Evolutionary conservation across 2,888 invertebrate genomes (phyloP), one percentile per base, ranked within the genome.

Genomic region (Hirtodrosophila duncani): DNA sequence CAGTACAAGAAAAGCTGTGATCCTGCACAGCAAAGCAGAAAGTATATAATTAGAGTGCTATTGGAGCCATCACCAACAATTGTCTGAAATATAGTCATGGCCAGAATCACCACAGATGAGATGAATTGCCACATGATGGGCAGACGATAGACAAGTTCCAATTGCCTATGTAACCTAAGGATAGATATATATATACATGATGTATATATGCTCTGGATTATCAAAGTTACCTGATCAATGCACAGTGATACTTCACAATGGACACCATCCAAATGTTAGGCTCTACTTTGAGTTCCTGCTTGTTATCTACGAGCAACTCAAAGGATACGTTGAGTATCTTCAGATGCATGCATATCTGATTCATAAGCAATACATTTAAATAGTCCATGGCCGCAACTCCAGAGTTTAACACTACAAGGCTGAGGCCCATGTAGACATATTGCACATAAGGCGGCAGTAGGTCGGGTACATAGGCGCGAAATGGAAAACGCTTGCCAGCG

Each of bases 301-400:
- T 5, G 6, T 26, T n/a, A 10, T 7, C 5, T 17, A 27, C 16
- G 26, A 43, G 11, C 8, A 1, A 20, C 11, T 79, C 71, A 11
- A 84, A 83, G 33, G 72, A 44, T 21, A 81, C 36, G 37, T 68
- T 78, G 2, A 84, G 50, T 0, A 75, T 67, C 31, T 78, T 78
- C 3, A 84, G 59, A 33, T 84, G 83, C 57, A 69, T 74, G 13
- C 83, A 70, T 6, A 81, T 67, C 21, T 83, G 82, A 38, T 70
- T 82, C 48, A 84, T 82, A 1, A 83, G 30, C 5, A 66, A 60
- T 0, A 82, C 46, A 42, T 82, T 82, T 2, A 84, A 50, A 46
- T 62, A 78, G 52, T 84, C 84, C 0, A 81, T 60, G 8, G 71
- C 43, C 0, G 79, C 63, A 6, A 71, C 63, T 45, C 77, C 75